Evolutionary conservation across 2,888 invertebrate species (phyloP).

Genomic region (Tolmerus cingulatus): DNA sequence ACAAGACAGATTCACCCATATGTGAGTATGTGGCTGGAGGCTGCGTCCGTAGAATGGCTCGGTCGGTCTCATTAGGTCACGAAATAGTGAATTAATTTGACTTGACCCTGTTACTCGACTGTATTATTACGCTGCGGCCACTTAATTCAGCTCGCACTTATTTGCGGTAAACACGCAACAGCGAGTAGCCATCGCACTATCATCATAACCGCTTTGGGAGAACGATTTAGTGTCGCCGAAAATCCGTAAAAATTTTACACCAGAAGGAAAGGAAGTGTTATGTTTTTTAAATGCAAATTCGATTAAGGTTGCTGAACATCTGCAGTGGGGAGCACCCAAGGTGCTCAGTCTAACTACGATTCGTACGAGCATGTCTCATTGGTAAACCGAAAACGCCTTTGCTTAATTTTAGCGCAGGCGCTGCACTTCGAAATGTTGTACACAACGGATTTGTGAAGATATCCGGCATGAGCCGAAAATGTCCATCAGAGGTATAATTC

Average conservation of each 20-base stretch:
- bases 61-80: slow-evolving; percentile 28
- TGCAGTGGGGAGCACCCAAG: neutral
- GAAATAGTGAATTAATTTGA: slow-evolving; percentile 34
- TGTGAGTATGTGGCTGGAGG: neutral
- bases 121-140: neutral
- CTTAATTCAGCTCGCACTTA: slow-evolving; percentile 29
- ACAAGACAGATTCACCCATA: neutral
- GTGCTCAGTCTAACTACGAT: neutral
- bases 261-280: neutral
- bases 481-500: neutral
- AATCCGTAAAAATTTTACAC: neutral
- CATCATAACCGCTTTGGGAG: neutral
- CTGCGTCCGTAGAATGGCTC: neutral
- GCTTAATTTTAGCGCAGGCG: neutral
- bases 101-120: slow-evolving; percentile 29
- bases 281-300: neutral
- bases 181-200: neutral
- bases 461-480: neutral
- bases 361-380: neutral
- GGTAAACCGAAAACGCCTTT: neutral
- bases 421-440: neutral
- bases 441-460: neutral
- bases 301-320: neutral
- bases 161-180: neutral
- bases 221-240: neutral